Base-by-base conservation (phyloP, 35 echinoderm and acorn worm species). In the Ophiothrix spiculata region DNA sequence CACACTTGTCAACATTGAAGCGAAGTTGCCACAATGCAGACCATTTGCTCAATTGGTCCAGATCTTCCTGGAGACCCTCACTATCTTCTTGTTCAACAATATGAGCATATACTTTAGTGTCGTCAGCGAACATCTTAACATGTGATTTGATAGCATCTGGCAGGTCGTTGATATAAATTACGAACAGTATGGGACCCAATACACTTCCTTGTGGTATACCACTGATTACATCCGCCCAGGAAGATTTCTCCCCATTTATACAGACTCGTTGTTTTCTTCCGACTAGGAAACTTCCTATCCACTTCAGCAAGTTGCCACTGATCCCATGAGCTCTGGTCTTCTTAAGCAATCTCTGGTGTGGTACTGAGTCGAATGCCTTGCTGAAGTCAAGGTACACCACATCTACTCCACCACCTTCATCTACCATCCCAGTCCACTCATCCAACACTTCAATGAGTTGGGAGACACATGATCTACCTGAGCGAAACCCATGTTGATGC, bases 401-500 rank as follows among this genome's bases (percentile, higher is more conserved):
- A 38, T 87, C 85, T 10, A 87, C 38, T 37, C 86, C 32, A 33
- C 77, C 37, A 16, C 39, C 42, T 1, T 80, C 69, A 35, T 88
- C 76, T 36, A 88, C 80, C 32, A 33, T 42, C 0, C 29, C 39
- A 45, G 87, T 89, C 56, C 76, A 79, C 1, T 21, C 33, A 75
- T 81, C 63, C 16, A 89, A 64, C 3, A 89, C 77, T 23, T 38
- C 75, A 1, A 89, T 81, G 1, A 89, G 56, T 32, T 89, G 77
- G 74, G 87, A 74, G 23, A 89, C 78, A 89, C 79, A 89, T 37
- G 87, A 89, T 69, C 38, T 81, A 1, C 87, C 87, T 19, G 77
- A 40, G 16, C 77, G 46, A 81, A 89, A 89, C 38, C 87, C 87
- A 80, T 89, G 41, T 32, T 89, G 87, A 16, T 80, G 31, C 19